A percentile compares a stretch with the other conserved stretches of the same genome.
Conservation (phyloP, 1,140 invertebrate genomes). For the Aphelenchoides besseyi region DNA sequence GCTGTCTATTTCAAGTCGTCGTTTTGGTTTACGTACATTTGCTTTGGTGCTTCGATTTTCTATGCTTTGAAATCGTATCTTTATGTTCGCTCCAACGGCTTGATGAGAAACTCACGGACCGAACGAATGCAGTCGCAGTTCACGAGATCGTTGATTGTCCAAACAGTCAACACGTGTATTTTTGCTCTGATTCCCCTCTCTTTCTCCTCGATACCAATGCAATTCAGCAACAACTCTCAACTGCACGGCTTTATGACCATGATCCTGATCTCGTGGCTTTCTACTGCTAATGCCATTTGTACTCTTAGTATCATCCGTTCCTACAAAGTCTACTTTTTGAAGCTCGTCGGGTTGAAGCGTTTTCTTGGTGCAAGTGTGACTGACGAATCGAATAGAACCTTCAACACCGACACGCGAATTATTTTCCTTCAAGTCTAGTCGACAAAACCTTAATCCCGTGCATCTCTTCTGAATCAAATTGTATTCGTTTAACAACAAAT, state of each 20-base stretch:
- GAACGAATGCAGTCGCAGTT: constrained; percentile 9
- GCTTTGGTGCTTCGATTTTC: neutral
- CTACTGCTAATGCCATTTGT: neutral
- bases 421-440: no score
- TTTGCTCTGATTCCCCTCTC: constrained; percentile 10
- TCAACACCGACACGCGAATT: no score
- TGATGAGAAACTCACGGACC: neutral
- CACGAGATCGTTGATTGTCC: neutral
- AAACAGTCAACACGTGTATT: neutral
- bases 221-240: neutral
- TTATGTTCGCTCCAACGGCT: neutral
- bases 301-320: neutral
- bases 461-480: no score
- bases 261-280: constrained; percentile 1
- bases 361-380: no score
- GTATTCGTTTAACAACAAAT: no score
- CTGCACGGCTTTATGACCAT: neutral
- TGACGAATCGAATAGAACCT: no score
- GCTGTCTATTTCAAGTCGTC: neutral
- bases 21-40: constrained; percentile 14
- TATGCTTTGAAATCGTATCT: neutral
- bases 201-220: constrained; percentile 15
- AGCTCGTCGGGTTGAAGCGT: neutral
- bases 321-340: neutral
- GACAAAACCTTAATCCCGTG: no score